phyloP scores from a whole-genome alignment of 2,797 vertebrate genomes.

The Myiotriccus ornatus region DNA sequence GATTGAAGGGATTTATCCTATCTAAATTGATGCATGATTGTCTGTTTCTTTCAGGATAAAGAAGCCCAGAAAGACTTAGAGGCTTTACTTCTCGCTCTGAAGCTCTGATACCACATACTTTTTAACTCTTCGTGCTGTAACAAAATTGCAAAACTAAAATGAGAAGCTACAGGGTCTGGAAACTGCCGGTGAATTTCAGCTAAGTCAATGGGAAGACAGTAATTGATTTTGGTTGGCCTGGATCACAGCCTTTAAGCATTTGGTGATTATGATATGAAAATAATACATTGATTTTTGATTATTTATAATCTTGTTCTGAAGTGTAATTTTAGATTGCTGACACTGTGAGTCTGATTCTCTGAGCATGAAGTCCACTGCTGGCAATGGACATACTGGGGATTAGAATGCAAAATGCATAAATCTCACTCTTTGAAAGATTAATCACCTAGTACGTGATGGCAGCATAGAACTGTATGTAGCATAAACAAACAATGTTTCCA shows the following conservation, averaged over 20 bases:
- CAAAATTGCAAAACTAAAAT: not conserved
- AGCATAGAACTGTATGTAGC: constrained; percentile 31
- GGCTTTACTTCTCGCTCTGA: constrained; percentile 63
- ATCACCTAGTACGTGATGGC: not conserved
- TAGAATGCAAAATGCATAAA: not conserved
- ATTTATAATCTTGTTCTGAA: constrained; percentile 27
- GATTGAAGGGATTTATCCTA: constrained; percentile 27
- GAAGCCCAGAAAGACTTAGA: constrained; percentile 71
- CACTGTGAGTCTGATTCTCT: constrained; percentile 43
- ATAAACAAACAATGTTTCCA: constrained; percentile 28
- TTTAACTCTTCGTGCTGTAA: constrained; percentile 17
- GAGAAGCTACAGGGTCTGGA: not conserved
- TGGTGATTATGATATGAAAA: not conserved
- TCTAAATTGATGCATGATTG: constrained; percentile 37
- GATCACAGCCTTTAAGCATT: not conserved
- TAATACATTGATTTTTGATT: constrained; percentile 1
- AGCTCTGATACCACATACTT: constrained; percentile 14
- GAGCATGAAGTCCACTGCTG: constrained; percentile 51
- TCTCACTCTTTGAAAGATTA: not conserved
- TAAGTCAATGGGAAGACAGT: not conserved
- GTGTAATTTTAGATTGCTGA: constrained; percentile 29
- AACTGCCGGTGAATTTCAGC: not conserved
- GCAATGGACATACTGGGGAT: constrained; percentile 40
- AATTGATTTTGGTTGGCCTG: not conserved
- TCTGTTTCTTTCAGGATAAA: constrained; percentile 69